Base-by-base conservation (phyloP, 2,797 vertebrate genomes). In the Centropyge bicolor region DNA sequence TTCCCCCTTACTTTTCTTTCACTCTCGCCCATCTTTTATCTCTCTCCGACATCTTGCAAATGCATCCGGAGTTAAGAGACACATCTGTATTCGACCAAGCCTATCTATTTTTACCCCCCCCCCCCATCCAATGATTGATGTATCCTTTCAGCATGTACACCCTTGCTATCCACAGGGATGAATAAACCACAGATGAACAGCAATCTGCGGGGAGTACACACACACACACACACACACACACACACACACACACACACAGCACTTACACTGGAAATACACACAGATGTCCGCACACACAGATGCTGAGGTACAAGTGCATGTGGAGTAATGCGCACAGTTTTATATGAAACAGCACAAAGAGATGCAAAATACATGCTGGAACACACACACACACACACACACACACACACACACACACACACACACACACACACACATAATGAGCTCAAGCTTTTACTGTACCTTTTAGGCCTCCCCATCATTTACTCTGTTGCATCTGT, bases 141-240 rank as follows among this genome's bases (percentile, higher is more conserved):
- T 57, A 62, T 91, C 82, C 89, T 92, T 93, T 93, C 91, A 90
- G 86, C 81, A 40, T 80, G 81, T 85, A 89, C 89, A 84, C 80
- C 85, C 78, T 69, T 72, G 83, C 90, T 83, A 86, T 91, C 92
- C 88, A 81, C 85, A 22, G 91, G 91, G 88, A 89, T 86, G 91
- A 90, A 92, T 91, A 92, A 92, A 91, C 88, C 90, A 83, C 88
- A 92, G 89, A 89, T 89, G 88, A 91, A 79, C 80, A 74, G 87
- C 74, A 79, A 83, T 89, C 88, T 85, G 85, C 78, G 59, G 87
- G 88, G 86, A 89, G 83, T 35, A 49, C 60, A 74, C 80, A 62
- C 70, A 74, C 70, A 71, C 59, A 76, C 64, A 61, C 48, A 60
- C 60, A 69, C 46, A 68, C 64, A 71, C 59, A 76, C 64, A 61